phyloP scores from a whole-genome alignment of 2,113 vertebrate species.

The Carassius auratus region DNA sequence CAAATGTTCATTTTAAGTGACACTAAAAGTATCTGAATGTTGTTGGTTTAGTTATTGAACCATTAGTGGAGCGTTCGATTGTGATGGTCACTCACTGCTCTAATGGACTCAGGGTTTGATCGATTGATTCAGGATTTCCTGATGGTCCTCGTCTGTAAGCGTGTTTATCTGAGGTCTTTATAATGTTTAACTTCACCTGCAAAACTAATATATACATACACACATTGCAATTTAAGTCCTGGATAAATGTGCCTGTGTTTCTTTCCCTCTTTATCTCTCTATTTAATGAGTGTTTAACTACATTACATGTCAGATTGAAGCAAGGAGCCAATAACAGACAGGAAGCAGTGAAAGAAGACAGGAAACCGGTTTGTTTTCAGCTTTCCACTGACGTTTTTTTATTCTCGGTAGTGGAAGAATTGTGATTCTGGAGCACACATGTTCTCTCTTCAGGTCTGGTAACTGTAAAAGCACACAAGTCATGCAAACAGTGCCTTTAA shows the following conservation, averaged over 20 bases:
- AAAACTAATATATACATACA: neutral
- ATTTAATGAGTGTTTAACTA: conserved; percentile 38
- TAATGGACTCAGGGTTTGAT: neutral
- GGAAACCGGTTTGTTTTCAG: conserved; percentile 36
- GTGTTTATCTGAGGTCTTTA: conserved; percentile 16
- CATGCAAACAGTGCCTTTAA: neutral
- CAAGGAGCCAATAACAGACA: conserved; percentile 33
- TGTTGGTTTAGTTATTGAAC: neutral
- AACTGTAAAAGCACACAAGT: neutral
- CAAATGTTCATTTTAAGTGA: too few species aligned
- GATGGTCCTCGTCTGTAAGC: neutral
- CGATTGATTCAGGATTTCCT: conserved; percentile 16
- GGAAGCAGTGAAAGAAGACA: conserved; percentile 6
- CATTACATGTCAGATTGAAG: conserved; percentile 23
- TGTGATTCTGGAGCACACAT: neutral
- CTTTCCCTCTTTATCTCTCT: conserved; percentile 16
- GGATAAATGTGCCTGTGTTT: conserved; percentile 6
- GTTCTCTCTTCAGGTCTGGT: neutral
- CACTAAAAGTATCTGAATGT: neutral
- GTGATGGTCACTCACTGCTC: neutral
- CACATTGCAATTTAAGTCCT: neutral
- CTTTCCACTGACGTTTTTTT: conserved; percentile 2
- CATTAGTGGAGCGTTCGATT: neutral
- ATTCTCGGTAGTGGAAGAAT: neutral
- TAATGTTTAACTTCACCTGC: neutral